Percentiles rank a stretch among this genome's conserved stretches.
phyloP scores from a whole-genome alignment of 1,140 invertebrate genomes.

The Aleiodes sp. region DNA sequence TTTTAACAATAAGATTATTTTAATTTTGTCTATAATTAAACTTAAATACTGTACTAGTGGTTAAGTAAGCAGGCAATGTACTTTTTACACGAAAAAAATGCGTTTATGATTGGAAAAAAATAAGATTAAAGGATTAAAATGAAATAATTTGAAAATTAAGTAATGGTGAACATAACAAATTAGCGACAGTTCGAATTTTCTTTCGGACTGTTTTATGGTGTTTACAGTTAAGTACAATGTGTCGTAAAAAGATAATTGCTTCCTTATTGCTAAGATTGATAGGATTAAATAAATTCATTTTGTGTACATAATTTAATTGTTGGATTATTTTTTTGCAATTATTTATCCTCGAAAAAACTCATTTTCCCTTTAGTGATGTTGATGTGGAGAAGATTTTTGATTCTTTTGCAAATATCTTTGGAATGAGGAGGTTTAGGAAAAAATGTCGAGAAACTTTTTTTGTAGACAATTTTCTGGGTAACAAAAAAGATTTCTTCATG shows the following conservation, averaged over 20 bases:
- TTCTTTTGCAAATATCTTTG: no score
- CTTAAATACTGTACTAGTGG: slow-evolving; percentile 44
- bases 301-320: slow-evolving; percentile 52
- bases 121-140: no score
- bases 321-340: background rate
- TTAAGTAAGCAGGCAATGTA: slow-evolving; percentile 55
- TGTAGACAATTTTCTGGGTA: no score
- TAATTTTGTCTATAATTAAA: slow-evolving; percentile 57
- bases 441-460: no score
- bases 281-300: slow-evolving; percentile 59
- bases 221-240: slow-evolving; percentile 36
- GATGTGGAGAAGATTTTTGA: no score
- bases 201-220: slow-evolving; percentile 40
- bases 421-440: no score
- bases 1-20: slow-evolving; percentile 56
- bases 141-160: no score
- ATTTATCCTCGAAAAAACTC: background rate
- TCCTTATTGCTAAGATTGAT: slow-evolving; percentile 57
- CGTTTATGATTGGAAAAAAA: slow-evolving; percentile 12
- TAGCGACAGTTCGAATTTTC: slow-evolving; percentile 31
- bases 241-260: slow-evolving; percentile 57
- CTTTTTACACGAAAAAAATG: slow-evolving; percentile 53
- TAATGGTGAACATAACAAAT: slow-evolving; percentile 26
- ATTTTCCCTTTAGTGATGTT: no score
- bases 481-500: no score